Evolutionary conservation across 2,797 vertebrate species (phyloP).

Genomic region (Microctenopoma steveboyesi): DNA sequence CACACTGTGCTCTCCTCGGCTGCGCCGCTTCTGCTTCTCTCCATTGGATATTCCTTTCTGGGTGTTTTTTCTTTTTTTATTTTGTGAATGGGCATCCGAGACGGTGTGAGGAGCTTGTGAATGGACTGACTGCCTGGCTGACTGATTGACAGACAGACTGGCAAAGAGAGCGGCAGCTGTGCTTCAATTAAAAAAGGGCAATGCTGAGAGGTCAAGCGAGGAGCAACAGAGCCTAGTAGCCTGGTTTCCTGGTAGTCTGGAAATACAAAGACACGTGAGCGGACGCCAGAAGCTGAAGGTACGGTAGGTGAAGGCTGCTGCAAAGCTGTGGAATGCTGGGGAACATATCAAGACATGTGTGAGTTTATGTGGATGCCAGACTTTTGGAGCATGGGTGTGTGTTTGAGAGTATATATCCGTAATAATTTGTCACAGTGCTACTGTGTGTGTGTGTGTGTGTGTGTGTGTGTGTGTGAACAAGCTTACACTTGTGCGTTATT

Average conservation of each 20-base stretch:
- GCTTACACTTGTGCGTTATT: constrained; percentile 53
- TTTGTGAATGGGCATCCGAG: constrained; percentile 82
- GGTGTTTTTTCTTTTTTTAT: constrained; percentile 50
- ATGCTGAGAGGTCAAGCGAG: constrained; percentile 82
- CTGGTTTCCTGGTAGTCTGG: constrained; percentile 68
- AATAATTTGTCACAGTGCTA: constrained; percentile 47
- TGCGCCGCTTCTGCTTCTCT: constrained; percentile 55
- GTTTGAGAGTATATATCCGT: constrained; percentile 24
- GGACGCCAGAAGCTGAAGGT: constrained; percentile 63
- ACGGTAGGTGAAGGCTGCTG: constrained; percentile 67
- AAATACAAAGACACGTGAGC: constrained; percentile 78
- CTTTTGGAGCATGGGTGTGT: constrained; percentile 56
- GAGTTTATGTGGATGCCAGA: constrained; percentile 63
- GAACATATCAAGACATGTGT: constrained; percentile 75
- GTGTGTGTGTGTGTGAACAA: constrained; percentile 45
- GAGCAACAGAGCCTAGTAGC: constrained; percentile 61
- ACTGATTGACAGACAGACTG: constrained; percentile 63
- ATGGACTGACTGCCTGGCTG: constrained; percentile 74
- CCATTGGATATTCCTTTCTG: constrained; percentile 70
- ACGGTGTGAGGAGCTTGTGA: constrained; percentile 73
- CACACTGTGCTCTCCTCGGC: constrained; percentile 61
- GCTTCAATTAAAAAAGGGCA: constrained; percentile 68
- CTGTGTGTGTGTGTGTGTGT: constrained; percentile 11
- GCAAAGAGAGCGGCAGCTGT: constrained; percentile 56
- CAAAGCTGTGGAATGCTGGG: constrained; percentile 69